phyloP scores from a whole-genome alignment of 2,888 invertebrate genomes.

The Noctua janthe region DNA sequence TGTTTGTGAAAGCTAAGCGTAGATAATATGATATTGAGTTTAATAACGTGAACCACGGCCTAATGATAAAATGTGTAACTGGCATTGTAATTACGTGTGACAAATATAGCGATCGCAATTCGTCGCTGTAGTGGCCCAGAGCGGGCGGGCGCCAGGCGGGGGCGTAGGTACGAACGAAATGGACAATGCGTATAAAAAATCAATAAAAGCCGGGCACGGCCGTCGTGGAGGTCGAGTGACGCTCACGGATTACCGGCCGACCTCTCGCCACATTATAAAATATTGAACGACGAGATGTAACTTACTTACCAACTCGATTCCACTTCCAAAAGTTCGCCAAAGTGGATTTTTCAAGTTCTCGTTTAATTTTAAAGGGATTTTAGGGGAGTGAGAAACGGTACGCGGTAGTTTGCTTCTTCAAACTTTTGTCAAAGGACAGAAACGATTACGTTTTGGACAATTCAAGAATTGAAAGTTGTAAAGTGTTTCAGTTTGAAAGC shows the following conservation, averaged over 20 bases:
- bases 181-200: constrained; percentile 90
- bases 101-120: constrained; percentile 61
- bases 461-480: constrained; percentile 35
- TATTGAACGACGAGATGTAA: constrained; percentile 65
- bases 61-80: constrained; percentile 45
- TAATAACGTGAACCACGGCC: constrained; percentile 17
- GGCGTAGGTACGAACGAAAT: constrained; percentile 79
- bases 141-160: constrained; percentile 68
- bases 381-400: constrained; percentile 39
- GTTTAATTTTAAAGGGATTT: constrained; percentile 64
- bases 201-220: constrained; percentile 88
- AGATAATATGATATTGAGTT: constrained; percentile 17
- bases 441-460: constrained; percentile 48
- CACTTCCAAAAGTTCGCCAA: constrained; percentile 59
- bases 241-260: constrained; percentile 73
- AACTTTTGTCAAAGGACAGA: constrained; percentile 57
- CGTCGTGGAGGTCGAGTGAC: constrained; percentile 87
- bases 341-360: constrained; percentile 60
- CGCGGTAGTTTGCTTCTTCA: constrained; percentile 47
- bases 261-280: constrained; percentile 68
- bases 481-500: constrained; percentile 30
- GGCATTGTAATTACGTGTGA: constrained; percentile 50
- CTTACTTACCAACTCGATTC: constrained; percentile 63
- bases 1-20: constrained; percentile 29
- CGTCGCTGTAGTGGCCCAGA: constrained; percentile 61